Base-by-base conservation (phyloP, 1,140 invertebrate genomes). In the Chlorops oryzae region DNA sequence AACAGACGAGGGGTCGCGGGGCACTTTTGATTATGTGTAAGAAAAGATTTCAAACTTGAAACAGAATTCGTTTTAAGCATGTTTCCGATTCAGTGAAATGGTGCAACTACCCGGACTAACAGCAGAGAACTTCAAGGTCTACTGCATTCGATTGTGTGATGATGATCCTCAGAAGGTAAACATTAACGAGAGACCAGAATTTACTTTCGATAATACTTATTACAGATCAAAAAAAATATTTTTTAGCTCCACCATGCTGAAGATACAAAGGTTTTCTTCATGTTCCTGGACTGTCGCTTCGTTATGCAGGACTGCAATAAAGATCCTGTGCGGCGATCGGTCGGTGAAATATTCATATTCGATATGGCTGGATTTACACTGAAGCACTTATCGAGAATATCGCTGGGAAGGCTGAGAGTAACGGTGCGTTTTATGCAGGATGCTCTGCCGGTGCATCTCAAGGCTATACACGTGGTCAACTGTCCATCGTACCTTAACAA, bases 381-480 rank as follows among this genome's bases (percentile, higher is more conserved):
- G 39, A 79, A 78, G 32, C 83, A 85, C 53, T 72, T 84, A 9
- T 74, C 77, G 6, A 81, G 80, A 62, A 61, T 85, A 18, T 80
- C 80, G 46, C 73, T 85, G 25, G 76, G 76, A 2, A 78, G 80
- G 20, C 58, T 85, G n/a, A 55, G 66, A 3, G 60, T 59, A 7
- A 69, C 66, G 52, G 54, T 70, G 12, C 62, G 62, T 35, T 70
- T 70, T 54, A 53, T 67, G 15, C 75, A 88, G 81, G 81, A 88
- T 72, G 83, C 83, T 0, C 84, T 86, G 58, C 86, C 86, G 0
- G 78, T 85, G 32, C 77, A 83, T 56, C 75, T 88, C 47, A 85
- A 85, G 60, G 81, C 83, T 54, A 81, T 88, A 32, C 85, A 89
- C 67, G 79, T 87, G 50, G 76, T 85, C 28, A 84, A 85, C 57